Base-by-base conservation (phyloP, 2,888 invertebrate genomes). In the Meloe dianella region DNA sequence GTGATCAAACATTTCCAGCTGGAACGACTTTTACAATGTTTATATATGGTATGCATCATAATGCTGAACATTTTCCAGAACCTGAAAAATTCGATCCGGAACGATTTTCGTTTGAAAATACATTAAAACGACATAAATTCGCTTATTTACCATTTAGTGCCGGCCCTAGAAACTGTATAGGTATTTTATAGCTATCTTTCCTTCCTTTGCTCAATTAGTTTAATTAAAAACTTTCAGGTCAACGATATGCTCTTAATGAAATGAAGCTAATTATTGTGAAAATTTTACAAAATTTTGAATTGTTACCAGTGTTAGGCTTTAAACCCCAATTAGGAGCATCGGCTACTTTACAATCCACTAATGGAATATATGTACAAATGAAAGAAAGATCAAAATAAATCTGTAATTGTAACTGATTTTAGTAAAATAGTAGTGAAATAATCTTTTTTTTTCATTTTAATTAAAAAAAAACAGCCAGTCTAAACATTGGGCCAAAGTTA, bases 241-340 rank as follows among this genome's bases (percentile, higher is more conserved):
- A 84, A 79, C 84, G 81, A 72, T 84, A 83, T 65, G 84, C 84
- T 60, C 82, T 84, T 81, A 64, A 83, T 58, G 84, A 84, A 65
- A 66, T 83, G 20, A 84, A 84, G 73, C 76, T 78, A 22, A 68
- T 78, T 1, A 60, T 84, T 2, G 74, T 83, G 2, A 78, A 77
- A 67, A 64, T 84, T 7, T 64, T 84, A 67, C 75, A 81, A 1
- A 77, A 75, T 59, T 84, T 79, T 70, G 78, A 82, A 68, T 73
- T 84, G 47, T 66, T 82, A 57, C 80, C 83, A 1, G 81, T 77
- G 0, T 74, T 73, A n/a, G 73, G 71, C 8, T 79, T 78, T 63
- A 65, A 74, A 66, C 80, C 81, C 0, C 66, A 73, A 30, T 78
- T 81, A 1, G 67, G 79, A 58, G 7, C 32, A 30, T 65, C 65